Evolutionary conservation across 2,113 vertebrate species (phyloP), one percentile per base, ranked within the genome.

Genomic region (Chaetodon auriga): DNA sequence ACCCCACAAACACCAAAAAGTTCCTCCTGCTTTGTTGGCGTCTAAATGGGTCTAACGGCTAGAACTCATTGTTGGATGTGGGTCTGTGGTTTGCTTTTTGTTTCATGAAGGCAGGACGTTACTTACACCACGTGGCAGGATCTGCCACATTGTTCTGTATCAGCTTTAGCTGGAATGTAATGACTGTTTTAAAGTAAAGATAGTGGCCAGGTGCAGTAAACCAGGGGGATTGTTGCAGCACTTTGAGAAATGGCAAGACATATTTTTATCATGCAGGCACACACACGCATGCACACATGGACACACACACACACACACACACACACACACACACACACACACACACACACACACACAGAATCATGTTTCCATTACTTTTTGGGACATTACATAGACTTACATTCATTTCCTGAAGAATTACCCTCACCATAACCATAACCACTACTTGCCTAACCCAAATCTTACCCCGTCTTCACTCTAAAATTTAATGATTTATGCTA

Each of bases 201-300:
- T 58, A 45, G n/a, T 30, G 19, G 38, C 10, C 53, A 18, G 53
- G 38, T 72, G 54, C 53, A 30, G 54, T 25, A 25, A 30, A 43
- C 15, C 21, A 18, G 16, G 5, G 36, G 35, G 21, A 23, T n/a
- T 8, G 62, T 13, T 62, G 60, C 19, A 62, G 36, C 36, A n/a
- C 36, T 41, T 70, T 54, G 49, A 54, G 68, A 70, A 54, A 54
- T 71, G 36, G 14, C 21, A 70, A 54, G 14, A 57, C 51, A 18
- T 41, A 36, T 8, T 15, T 51, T 5, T 21, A 68, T 53, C 35
- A 5, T 19, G 51, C 46, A 68, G 19, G 35, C 57, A 15, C 55
- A 62, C 18, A 14, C n/a, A 25, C 23, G 15, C 25, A 58, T 3
- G 3, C 30, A 30, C 30, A 30, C 30, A 30, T 3, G 3, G 23